Evolutionary conservation across 2,888 invertebrate genomes (phyloP).

Genomic region (Furcula furcula): DNA sequence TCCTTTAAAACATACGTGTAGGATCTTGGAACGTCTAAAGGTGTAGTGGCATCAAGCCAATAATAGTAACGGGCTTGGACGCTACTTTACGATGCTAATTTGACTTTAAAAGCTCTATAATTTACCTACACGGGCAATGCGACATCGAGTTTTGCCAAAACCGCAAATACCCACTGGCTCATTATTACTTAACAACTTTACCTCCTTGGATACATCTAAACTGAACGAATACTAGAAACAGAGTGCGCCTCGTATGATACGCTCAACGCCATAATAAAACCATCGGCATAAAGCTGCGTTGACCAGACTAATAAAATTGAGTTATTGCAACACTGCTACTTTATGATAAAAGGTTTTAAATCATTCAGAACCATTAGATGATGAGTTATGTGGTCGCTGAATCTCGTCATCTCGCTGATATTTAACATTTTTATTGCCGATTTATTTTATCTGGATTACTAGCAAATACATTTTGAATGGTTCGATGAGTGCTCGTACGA

Average conservation of each 20-base stretch:
- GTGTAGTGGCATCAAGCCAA: slow-evolving; percentile 64
- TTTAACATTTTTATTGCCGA: slow-evolving; percentile 77
- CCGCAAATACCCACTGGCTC: slow-evolving; percentile 44
- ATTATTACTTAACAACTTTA: slow-evolving; percentile 39
- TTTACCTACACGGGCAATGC: slow-evolving; percentile 57
- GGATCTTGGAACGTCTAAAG: slow-evolving; percentile 47
- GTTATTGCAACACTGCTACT: slow-evolving; percentile 76
- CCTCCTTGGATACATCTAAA: slow-evolving; percentile 51
- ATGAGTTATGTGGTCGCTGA: slow-evolving; percentile 75
- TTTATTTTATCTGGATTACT: slow-evolving; percentile 70
- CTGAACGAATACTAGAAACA: slow-evolving; percentile 55
- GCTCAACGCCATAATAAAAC: slow-evolving; percentile 64
- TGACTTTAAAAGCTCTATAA: slow-evolving; percentile 67
- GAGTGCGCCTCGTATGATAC: slow-evolving; percentile 53
- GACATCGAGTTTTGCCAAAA: slow-evolving; percentile 52
- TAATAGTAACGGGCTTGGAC: slow-evolving; percentile 56
- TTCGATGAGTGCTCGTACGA: slow-evolving; percentile 44
- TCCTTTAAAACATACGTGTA: slow-evolving; percentile 36
- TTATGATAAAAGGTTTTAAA: slow-evolving; percentile 80
- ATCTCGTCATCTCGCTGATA: slow-evolving; percentile 73
- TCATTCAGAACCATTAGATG: slow-evolving; percentile 79
- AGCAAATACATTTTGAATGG: slow-evolving; percentile 62
- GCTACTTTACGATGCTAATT: slow-evolving; percentile 62
- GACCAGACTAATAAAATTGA: slow-evolving; percentile 79
- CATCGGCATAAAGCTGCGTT: slow-evolving; percentile 68